Conservation (phyloP, 1,140 invertebrate genomes). For the Tetramorium parvispinum region DNA sequence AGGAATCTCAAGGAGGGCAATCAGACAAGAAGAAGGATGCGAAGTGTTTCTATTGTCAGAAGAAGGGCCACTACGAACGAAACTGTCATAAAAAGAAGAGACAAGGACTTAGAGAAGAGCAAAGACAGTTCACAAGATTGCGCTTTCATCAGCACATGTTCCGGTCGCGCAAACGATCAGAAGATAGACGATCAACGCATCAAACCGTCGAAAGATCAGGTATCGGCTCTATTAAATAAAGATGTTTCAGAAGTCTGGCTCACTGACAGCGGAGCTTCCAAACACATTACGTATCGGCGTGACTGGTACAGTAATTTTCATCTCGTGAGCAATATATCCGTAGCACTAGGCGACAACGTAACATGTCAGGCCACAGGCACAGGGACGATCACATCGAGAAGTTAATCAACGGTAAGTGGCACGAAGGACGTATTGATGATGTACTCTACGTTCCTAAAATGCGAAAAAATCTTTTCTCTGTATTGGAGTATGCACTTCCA, state of each 20-base stretch:
- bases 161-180: not conserved
- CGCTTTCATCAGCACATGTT: not conserved
- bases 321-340: not conserved
- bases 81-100: not conserved
- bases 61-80: not conserved
- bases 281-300: not conserved
- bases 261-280: not conserved
- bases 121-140: not conserved
- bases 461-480: constrained; percentile 74
- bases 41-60: not conserved
- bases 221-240: not conserved
- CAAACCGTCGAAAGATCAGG: not conserved
- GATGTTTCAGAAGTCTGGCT: not conserved
- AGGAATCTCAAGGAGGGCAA: no score
- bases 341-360: constrained; percentile 61
- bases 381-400: constrained; percentile 61
- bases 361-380: constrained; percentile 43
- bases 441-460: constrained; percentile 67
- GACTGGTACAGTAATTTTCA: not conserved
- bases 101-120: not conserved
- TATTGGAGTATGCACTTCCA: constrained; percentile 55
- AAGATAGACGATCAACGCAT: not conserved
- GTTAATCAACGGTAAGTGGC: constrained; percentile 58
- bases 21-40: not conserved
- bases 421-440: constrained; percentile 47